A percentile compares a stretch with the other conserved stretches of the same genome.
phyloP scores from a whole-genome alignment of 2,797 vertebrate genomes.

The Channa striata region DNA sequence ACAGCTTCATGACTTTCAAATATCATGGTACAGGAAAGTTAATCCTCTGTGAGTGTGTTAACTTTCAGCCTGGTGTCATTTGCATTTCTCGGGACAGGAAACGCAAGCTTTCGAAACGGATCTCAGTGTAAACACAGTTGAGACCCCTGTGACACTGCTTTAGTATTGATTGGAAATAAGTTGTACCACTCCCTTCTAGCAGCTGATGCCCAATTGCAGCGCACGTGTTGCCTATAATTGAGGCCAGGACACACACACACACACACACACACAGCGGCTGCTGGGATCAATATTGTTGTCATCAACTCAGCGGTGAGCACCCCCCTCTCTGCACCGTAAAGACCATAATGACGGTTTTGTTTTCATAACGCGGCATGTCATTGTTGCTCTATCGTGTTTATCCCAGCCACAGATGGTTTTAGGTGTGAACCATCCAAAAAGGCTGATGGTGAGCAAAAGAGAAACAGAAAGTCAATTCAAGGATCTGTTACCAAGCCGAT shows the following conservation, averaged over 20 bases:
- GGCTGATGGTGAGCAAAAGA: conserved; percentile 44
- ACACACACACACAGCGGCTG: conserved; percentile 24
- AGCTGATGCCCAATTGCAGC: conserved; percentile 48
- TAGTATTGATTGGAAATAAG: conserved; percentile 33
- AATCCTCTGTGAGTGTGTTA: conserved; percentile 25
- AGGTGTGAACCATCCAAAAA: conserved; percentile 68
- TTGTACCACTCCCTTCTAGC: conserved; percentile 60
- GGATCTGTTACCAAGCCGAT: conserved; percentile 61
- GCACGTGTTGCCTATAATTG: conserved; percentile 45
- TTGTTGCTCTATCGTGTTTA: conserved; percentile 59
- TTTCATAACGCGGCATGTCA: conserved; percentile 49
- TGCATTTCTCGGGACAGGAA: conserved; percentile 15
- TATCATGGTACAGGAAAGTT: conserved; percentile 17
- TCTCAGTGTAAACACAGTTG: conserved; percentile 3
- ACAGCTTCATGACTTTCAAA: conserved; percentile 45
- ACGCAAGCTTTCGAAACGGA: conserved; percentile 4
- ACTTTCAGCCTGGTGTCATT: conserved; percentile 7
- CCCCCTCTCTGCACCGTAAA: conserved; percentile 24
- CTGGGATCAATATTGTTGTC: conserved; percentile 62
- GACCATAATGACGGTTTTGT: conserved; percentile 61
- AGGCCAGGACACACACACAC: conserved; percentile 27
- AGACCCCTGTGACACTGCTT: conserved; percentile 20
- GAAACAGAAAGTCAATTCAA: conserved; percentile 72
- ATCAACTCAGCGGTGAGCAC: conserved; percentile 50
- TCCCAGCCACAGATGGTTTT: conserved; percentile 71